Conservation (phyloP, 1,140 invertebrate species). For the Bombus consobrinus region DNA sequence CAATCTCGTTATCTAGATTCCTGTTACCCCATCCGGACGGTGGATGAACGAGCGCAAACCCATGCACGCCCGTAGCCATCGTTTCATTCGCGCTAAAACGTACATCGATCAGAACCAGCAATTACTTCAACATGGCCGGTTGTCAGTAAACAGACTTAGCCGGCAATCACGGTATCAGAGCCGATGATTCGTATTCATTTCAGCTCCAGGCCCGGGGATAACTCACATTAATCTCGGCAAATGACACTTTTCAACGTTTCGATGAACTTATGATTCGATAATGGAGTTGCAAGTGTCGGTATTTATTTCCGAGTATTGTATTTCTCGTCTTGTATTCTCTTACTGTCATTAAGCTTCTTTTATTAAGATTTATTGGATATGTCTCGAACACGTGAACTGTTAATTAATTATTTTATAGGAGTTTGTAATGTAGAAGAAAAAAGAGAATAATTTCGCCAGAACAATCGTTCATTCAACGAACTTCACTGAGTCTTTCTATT, state of each 20-base stretch:
- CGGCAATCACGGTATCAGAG: slow-evolving; percentile 62
- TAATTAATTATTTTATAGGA: not conserved
- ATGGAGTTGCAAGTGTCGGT: not conserved
- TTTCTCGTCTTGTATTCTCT: not conserved
- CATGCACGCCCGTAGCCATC: not conserved
- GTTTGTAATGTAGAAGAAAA: not conserved
- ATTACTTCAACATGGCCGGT: slow-evolving; percentile 65
- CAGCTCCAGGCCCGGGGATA: slow-evolving; percentile 17
- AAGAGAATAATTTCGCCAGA: too few relatives aligned
- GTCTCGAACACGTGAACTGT: not conserved
- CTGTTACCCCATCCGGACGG: slow-evolving; percentile 62
- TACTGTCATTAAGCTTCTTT: too few relatives aligned
- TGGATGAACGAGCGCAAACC: slow-evolving; percentile 31
- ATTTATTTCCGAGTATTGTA: not conserved
- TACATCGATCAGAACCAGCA: slow-evolving; percentile 55
- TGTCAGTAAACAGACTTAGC: slow-evolving; percentile 65
- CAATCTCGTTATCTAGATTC: slow-evolving; percentile 67
- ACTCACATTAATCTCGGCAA: not conserved
- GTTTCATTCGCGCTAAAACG: slow-evolving; percentile 46
- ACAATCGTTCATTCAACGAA: too few relatives aligned
- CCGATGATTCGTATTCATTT: slow-evolving; percentile 57
- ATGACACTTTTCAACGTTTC: not conserved
- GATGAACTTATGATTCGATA: not conserved
- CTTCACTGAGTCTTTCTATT: not conserved
- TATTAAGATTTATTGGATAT: too few relatives aligned